Evolutionary conservation across 1,140 invertebrate species (phyloP), one percentile per base, ranked within the genome.

Genomic region (Calephelis virginiensis): DNA sequence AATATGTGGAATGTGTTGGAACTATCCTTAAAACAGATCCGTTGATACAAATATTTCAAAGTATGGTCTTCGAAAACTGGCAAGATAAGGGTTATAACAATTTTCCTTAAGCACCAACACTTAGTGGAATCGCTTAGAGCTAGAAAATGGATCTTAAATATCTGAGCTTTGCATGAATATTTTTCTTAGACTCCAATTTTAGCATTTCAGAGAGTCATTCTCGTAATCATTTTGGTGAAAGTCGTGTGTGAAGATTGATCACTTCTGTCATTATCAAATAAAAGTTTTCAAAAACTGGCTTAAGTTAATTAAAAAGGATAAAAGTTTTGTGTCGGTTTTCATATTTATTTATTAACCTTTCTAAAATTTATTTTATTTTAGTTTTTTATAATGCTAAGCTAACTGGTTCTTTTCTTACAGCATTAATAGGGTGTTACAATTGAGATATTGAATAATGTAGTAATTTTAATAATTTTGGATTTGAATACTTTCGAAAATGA

Each of bases 171-270:
- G 53, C 53, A 56, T 12, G 53, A 56, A 56, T 56, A 56, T 56
- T 56, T 56, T 56, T 56, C 37, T 56, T 56, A 56, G 53, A 56
- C 53, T 56, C 53, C 53, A 37, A 56, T 56, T 56, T 56, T 56
- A 56, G 53, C 17, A 56, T 56, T 56, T 56, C 50, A 56, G 17
- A 56, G 14, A 56, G 50, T 56, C 50, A 56, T 56, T 56, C 17
- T 10, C 50, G 50, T 37, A 56, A 56, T 56, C 50, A 56, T 56
- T 56, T 56, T 56, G 28, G 28, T 8, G 17, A 56, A 37, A 56
- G 50, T 56, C 50, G 50, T 28, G 17, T 56, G 50, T 56, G 28
- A 56, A 56, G 50, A 56, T 56, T 56, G 50, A 56, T 56, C 9
- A 56, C 50, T 56, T 56, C 9, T 28, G 50, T 56, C 50, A 56